phyloP scores from a whole-genome alignment of 2,797 vertebrate species.

The Eulemur rubriventer region DNA sequence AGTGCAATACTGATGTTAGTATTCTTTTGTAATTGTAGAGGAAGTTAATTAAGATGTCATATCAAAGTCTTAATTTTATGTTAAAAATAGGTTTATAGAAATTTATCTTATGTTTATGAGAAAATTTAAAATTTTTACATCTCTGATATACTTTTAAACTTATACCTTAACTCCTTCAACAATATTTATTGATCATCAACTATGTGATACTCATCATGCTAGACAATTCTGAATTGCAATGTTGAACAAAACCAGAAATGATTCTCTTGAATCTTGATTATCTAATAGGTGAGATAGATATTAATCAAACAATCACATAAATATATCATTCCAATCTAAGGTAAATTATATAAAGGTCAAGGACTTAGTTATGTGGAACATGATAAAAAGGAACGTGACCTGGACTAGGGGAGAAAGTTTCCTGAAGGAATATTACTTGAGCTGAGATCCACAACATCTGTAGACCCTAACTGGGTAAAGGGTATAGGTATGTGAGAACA shows the following conservation, averaged over 20 bases:
- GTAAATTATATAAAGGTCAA: neutral
- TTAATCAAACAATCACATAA: neutral
- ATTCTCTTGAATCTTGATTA: neutral
- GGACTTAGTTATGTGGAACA: neutral
- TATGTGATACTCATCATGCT: neutral
- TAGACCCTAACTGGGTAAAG: neutral
- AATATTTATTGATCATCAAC: neutral
- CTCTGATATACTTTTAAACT: neutral
- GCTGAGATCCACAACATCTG: neutral
- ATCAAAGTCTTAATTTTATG: neutral
- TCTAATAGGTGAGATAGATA: neutral
- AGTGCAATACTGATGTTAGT: neutral
- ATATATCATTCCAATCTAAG: neutral
- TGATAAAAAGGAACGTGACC: neutral
- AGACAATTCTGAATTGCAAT: neutral
- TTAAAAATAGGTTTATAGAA: neutral
- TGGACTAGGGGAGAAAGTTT: neutral
- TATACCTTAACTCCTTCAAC: neutral
- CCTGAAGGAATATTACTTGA: neutral
- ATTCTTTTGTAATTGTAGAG: neutral
- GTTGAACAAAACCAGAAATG: neutral
- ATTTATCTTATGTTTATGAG: neutral
- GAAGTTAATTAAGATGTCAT: constrained; percentile 36
- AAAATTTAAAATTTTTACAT: neutral
- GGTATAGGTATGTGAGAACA: neutral